Evolutionary conservation across 2,113 vertebrate species (phyloP).

Genomic region (Syngnathoides biaculeatus): DNA sequence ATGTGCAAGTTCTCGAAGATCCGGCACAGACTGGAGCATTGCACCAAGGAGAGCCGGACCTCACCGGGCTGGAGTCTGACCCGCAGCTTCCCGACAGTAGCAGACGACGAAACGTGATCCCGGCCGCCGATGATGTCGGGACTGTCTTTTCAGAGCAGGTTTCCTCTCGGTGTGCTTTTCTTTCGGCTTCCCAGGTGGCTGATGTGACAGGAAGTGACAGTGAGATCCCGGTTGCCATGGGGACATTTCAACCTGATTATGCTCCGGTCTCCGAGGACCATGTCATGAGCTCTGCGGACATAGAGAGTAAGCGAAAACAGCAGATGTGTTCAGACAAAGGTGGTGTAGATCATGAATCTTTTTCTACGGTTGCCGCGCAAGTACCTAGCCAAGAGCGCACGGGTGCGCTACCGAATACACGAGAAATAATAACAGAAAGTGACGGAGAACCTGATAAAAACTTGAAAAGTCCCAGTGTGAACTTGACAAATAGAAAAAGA

Average conservation of each 20-base stretch:
- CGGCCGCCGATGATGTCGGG: background rate
- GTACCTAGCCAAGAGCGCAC: background rate
- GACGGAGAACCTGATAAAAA: constrained; percentile 12
- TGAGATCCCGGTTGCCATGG: background rate
- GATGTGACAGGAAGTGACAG: constrained; percentile 4
- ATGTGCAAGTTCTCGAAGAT: constrained; percentile 6
- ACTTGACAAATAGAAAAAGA: constrained; percentile 29
- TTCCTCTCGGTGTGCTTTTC: constrained; percentile 2
- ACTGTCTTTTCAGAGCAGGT: constrained; percentile 5
- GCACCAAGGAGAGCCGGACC: constrained; percentile 19
- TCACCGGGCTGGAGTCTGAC: background rate
- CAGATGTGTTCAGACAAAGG: background rate
- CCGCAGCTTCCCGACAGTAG: background rate
- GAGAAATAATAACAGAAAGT: constrained; percentile 1
- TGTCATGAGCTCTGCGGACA: background rate
- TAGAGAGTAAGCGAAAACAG: background rate
- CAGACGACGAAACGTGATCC: constrained; percentile 10
- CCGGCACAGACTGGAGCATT: constrained; percentile 1
- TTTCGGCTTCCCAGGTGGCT: background rate
- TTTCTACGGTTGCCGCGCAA: background rate
- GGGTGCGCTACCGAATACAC: background rate
- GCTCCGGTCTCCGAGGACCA: constrained; percentile 2
- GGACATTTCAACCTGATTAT: constrained; percentile 5
- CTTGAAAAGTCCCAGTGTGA: constrained; percentile 17
- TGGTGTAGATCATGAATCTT: background rate